phyloP scores from a whole-genome alignment of 1,140 invertebrate genomes.

The Pomacea maculata region DNA sequence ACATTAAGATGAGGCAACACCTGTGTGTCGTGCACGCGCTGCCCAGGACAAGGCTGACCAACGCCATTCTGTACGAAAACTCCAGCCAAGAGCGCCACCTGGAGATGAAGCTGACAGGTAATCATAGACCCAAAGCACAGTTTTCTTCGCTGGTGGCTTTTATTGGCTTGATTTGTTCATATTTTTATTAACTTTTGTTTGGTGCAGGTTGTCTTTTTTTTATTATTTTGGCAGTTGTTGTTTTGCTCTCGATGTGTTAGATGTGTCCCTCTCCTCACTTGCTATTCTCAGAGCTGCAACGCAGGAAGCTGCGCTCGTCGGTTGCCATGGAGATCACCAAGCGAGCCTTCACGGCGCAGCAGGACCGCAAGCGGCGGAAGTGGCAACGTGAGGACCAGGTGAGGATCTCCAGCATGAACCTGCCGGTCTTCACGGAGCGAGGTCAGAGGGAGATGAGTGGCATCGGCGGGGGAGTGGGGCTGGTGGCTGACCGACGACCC shows the following conservation, averaged over 20 bases:
- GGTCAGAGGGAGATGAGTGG: slow-evolving; percentile 10
- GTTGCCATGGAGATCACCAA: slow-evolving; percentile 21
- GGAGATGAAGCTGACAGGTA: slow-evolving; percentile 32
- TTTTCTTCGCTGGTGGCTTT: neutral
- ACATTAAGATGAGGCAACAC: slow-evolving; percentile 50
- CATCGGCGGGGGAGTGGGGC: neutral
- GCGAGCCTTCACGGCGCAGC: slow-evolving; percentile 26
- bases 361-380: slow-evolving; percentile 25
- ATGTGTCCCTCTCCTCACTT: neutral
- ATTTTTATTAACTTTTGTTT: no score
- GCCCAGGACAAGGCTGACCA: slow-evolving; percentile 46
- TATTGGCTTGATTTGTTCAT: no score
- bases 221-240: neutral
- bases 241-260: neutral
- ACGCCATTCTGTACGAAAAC: slow-evolving; percentile 49
- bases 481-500: neutral
- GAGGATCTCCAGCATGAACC: slow-evolving; percentile 22
- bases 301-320: slow-evolving; percentile 4
- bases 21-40: slow-evolving; percentile 45
- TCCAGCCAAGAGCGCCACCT: slow-evolving; percentile 44
- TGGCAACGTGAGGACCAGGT: slow-evolving; percentile 29
- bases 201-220: neutral
- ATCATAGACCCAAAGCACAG: slow-evolving; percentile 17
- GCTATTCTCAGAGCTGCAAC: slow-evolving; percentile 17
- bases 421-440: slow-evolving; percentile 22